Evolutionary conservation across 2,888 invertebrate species (phyloP), one percentile per base, ranked within the genome.

Genomic region (Ophioninae sp.): DNA sequence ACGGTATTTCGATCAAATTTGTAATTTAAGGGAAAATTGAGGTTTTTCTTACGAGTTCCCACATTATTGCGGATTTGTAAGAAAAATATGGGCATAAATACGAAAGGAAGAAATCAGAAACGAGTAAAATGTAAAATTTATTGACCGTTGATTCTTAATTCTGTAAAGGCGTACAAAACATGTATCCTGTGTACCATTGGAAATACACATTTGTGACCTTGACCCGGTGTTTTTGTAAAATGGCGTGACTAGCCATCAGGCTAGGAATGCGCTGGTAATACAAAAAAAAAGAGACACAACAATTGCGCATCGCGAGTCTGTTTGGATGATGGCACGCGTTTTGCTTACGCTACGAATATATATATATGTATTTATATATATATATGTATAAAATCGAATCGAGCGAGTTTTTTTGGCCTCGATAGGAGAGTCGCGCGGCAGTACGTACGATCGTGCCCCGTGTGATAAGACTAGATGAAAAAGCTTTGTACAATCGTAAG

Each of bases 401-500:
- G 50, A 17, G 50, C 13, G 50, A 17, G 50, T 17, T 50, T 50
- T 50, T 13, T 50, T 17, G 50, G 50, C 17, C 17, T 50, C 17
- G 13, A 50, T 17, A 10, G 50, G 3, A 50, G 3, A 17, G 50
- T 17, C 17, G 50, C 17, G 17, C 2, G 17, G 50, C 5, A 17
- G 50, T 0, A 6, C 30, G 6, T 50, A 50, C 17, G 17, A 50
- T 50, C 50, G 50, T 50, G 50, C 50, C 17, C 50, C 50, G 50
- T 50, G 50, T 17, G 3, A 50, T 17, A 68, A 68, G 68, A 68
- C 68, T 68, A 68, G 68, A 68, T 68, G 68, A 68, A 50, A 68
- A 68, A 50, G 23, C 30, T 68, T 68, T 44, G 68, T 68, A 68
- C 68, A 68, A 68, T 68, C 50, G 50, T 13, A 50, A 17, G 23